Evolutionary conservation across 2,113 vertebrate species (phyloP), one percentile per base, ranked within the genome.

Genomic region (Elachura formosa): DNA sequence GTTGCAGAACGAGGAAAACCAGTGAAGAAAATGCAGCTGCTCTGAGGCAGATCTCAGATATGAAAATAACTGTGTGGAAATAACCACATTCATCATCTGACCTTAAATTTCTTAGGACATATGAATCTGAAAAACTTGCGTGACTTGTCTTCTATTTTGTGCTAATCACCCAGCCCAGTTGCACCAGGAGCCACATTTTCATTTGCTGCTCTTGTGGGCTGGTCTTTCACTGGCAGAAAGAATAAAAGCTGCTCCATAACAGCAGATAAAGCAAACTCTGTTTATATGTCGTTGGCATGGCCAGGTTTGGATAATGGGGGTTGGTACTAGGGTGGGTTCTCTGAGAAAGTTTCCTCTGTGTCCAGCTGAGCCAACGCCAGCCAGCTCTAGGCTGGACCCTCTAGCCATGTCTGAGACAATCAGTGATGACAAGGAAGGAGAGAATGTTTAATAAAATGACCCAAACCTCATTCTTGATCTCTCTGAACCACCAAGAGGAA

Each of bases 191-290:
- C 51, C 68, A 15, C 5, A 1, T 88, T 67, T 68, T 45, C 23
- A 25, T 77, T 38, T 94, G 43, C 67, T 89, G 75, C 61, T 95
- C 23, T 90, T 21, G 2, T 56, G 26, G 56, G 69, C 43, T 93
- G 72, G 15, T 55, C 83, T 97, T 89, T 83, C 40, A 90, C 49
- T 93, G 72, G 63, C 48, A 59, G 63, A n/a, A n/a, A n/a, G n/a
- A 96, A 92, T 94, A 96, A 97, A 88, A 48, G 66, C 28, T 94
- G 46, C 79, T 95, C 48, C 12, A 3, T 29, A 91, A 36, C 66
- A 87, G 38, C 83, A 96, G 68, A 87, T 94, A 29, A 90, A 96
- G 36, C 82, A 25, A 96, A 90, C 62, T 84, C 40, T 87, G 72
- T 77, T 29, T 68, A 9, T 33, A 1, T 5, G 28, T 43, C 28